These are phyloP conservation scores for Petrophora chlorosata DNA, from an alignment of 2,888 invertebrate species.

Conservation along the genomic window DNA sequence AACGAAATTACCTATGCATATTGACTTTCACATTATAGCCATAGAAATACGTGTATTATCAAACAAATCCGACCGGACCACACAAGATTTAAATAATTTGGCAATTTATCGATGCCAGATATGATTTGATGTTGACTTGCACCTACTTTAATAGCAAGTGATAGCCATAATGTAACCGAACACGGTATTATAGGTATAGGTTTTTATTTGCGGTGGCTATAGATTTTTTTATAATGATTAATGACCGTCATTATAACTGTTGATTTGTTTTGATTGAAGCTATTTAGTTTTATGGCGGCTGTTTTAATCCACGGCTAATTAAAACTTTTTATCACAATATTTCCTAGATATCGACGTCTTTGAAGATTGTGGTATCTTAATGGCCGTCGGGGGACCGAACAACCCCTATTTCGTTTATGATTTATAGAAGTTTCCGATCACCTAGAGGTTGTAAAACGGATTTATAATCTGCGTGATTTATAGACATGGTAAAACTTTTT, in stretches of 20 bases:
- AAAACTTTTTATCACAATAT: conserved; percentile 38
- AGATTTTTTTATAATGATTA: conserved; percentile 59
- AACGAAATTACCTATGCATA: conserved; percentile 34
- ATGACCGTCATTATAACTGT: conserved; percentile 56
- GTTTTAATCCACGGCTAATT: conserved; percentile 48
- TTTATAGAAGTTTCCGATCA: conserved; percentile 68
- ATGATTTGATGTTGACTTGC: conserved; percentile 59
- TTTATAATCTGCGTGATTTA: conserved; percentile 77
- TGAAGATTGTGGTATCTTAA: conserved; percentile 46
- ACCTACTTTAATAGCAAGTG: conserved; percentile 44
- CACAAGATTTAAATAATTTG: conserved; percentile 70
- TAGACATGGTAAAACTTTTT: conserved; percentile 68
- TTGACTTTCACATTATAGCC: conserved; percentile 38
- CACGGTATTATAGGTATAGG: conserved; percentile 49
- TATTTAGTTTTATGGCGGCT: conserved; percentile 53
- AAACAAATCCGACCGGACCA: conserved; percentile 46
- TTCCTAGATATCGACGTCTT: conserved; percentile 26
- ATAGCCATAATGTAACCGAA: conserved; percentile 51
- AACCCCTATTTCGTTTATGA: conserved; percentile 68
- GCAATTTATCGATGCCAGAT: conserved; percentile 62
- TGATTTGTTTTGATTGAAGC: conserved; percentile 60
- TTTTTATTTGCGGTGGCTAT: conserved; percentile 56
- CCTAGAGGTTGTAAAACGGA: conserved; percentile 71
- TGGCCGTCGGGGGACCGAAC: conserved; percentile 55
- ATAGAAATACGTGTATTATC: conserved; percentile 38